These are phyloP conservation scores for Cliona cf. orientalis DNA, from an alignment of 37 sponge, comb jelly and placozoan genomes.

Conservation along the genomic window DNA sequence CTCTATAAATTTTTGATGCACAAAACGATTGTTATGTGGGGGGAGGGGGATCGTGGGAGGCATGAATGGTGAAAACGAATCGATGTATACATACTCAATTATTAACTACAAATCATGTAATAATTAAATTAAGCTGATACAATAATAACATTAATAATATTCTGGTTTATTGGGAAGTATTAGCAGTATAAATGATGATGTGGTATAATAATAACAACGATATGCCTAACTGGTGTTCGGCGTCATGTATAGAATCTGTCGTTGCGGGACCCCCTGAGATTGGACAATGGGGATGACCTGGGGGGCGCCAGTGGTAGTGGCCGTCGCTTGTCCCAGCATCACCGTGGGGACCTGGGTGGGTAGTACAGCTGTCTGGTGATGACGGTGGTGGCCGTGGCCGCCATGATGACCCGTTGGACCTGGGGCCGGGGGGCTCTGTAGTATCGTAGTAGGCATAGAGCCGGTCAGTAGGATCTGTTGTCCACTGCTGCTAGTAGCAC, in stretches of 20 bases:
- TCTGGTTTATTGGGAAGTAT: not conserved
- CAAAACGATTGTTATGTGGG: too few relatives aligned
- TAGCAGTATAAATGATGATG: not conserved
- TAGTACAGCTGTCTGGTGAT: not conserved
- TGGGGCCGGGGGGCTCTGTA: not conserved
- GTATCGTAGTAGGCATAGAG: not conserved
- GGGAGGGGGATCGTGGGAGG: too few relatives aligned
- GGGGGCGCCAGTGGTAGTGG: not conserved
- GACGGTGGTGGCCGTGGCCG: not conserved
- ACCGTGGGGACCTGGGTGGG: not conserved
- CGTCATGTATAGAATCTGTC: slow-evolving; percentile 16
- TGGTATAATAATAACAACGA: not conserved
- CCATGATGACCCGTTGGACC: not conserved
- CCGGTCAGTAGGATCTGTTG: not conserved
- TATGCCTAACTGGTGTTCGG: not conserved
- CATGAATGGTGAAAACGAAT: too few relatives aligned
- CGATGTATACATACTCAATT: too few relatives aligned
- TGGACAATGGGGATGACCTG: slow-evolving; percentile 33
- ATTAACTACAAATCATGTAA: too few relatives aligned
- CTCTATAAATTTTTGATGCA: too few relatives aligned
- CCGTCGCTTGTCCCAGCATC: not conserved
- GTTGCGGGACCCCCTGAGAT: slow-evolving; percentile 10
- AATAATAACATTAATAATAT: too few relatives aligned
- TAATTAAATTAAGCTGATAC: too few relatives aligned
- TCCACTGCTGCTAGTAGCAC: too few relatives aligned